Evolutionary conservation across 2,888 invertebrate species (phyloP).

Genomic region (Zhengitettix transpicula): DNA sequence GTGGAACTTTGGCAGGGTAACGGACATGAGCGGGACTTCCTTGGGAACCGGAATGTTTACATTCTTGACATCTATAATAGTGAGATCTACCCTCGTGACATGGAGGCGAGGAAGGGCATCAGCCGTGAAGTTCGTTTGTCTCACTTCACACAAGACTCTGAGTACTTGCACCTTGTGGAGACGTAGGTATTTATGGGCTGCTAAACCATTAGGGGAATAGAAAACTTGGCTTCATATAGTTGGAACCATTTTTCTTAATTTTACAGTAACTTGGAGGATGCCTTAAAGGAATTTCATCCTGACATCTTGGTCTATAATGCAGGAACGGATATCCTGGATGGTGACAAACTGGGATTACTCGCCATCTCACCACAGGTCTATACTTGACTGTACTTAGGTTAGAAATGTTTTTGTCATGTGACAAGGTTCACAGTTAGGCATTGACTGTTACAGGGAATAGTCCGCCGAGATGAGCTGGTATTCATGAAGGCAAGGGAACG

Average conservation of each 20-base stretch:
- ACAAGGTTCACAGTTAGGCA: background rate
- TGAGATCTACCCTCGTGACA: slow-evolving; percentile 64
- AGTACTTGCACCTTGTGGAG: slow-evolving; percentile 49
- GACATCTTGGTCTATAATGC: slow-evolving; percentile 82
- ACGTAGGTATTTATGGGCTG: slow-evolving; percentile 30
- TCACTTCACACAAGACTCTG: slow-evolving; percentile 42
- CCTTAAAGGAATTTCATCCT: slow-evolving; percentile 53
- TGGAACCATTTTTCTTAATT: background rate
- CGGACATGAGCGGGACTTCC: slow-evolving; percentile 71
- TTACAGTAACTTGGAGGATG: slow-evolving; percentile 47
- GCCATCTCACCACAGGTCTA: slow-evolving; percentile 47
- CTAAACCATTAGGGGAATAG: too few species aligned
- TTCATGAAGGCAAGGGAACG: slow-evolving; percentile 47
- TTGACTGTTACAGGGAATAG: slow-evolving; percentile 48
- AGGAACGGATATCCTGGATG: slow-evolving; percentile 70
- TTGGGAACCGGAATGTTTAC: slow-evolving; percentile 51
- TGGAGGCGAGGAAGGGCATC: slow-evolving; percentile 53
- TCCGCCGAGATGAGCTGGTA: slow-evolving; percentile 67
- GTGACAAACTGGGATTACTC: slow-evolving; percentile 61
- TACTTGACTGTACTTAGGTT: background rate
- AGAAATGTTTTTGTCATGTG: background rate
- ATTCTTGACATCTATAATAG: slow-evolving; percentile 78
- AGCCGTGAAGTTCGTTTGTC: slow-evolving; percentile 48
- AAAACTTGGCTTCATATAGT: too few species aligned
- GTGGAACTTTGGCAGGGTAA: slow-evolving; percentile 44